These are phyloP conservation scores for Saturnia japonica DNA, from an alignment of 2,888 invertebrate genomes.

Conservation along the genomic window DNA sequence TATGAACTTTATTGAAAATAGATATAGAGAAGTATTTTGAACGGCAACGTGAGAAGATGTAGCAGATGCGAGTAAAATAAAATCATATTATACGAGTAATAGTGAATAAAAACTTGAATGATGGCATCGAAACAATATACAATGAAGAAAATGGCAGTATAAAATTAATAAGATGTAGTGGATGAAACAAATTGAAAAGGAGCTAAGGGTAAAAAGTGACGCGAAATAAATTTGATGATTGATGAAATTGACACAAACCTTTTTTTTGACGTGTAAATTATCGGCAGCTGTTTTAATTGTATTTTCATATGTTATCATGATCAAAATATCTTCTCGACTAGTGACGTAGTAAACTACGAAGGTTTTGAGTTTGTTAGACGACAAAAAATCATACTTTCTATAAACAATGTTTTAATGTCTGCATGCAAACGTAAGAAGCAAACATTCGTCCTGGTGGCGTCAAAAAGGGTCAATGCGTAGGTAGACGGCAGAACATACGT, in stretches of 20 bases:
- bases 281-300: background rate
- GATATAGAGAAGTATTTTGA: conserved; percentile 38
- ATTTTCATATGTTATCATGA: background rate
- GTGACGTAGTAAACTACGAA: background rate
- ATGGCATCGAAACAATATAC: conserved; percentile 61
- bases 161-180: conserved; percentile 51
- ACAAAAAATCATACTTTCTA: background rate
- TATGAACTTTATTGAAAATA: conserved; percentile 43
- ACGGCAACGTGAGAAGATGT: conserved; percentile 30
- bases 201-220: conserved; percentile 32
- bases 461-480: conserved; percentile 62
- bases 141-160: conserved; percentile 44
- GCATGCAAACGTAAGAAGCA: conserved; percentile 36
- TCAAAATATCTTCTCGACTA: background rate
- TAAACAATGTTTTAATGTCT: background rate
- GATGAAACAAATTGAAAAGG: conserved; percentile 52
- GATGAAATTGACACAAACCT: background rate
- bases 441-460: conserved; percentile 59
- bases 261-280: background rate
- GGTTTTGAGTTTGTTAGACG: background rate
- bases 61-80: conserved; percentile 55
- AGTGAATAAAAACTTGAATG: conserved; percentile 67
- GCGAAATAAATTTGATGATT: conserved; percentile 14
- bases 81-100: conserved; percentile 69
- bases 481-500: conserved; percentile 45